These are phyloP conservation scores for Sylvilagus bachmani DNA, from an alignment of 2,113 vertebrate genomes.

Conservation along the genomic window DNA sequence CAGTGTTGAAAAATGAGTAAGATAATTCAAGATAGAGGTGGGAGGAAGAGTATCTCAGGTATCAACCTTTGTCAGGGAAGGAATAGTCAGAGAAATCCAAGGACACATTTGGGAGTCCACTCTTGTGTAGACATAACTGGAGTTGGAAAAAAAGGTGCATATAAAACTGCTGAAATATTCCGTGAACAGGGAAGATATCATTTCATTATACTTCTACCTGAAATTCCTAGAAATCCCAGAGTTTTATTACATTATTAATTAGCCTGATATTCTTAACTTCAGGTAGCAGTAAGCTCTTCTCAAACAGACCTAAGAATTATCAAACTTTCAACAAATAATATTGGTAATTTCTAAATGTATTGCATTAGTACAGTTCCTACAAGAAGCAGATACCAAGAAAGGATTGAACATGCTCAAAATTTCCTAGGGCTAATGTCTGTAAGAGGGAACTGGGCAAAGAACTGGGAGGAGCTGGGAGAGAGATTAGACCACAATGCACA, in stretches of 20 bases:
- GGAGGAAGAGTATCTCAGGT: not conserved
- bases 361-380: not conserved
- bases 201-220: not conserved
- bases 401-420: not conserved
- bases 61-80: not conserved
- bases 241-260: not conserved
- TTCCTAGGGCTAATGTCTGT: not conserved
- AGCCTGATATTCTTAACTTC: not conserved
- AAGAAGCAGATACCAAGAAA: not conserved
- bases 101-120: not conserved
- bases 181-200: not conserved
- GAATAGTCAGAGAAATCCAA: not conserved
- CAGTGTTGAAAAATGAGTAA: not conserved
- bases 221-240: not conserved
- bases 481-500: not conserved
- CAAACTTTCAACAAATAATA: not conserved
- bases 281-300: not conserved
- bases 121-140: not conserved
- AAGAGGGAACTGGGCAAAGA: not conserved
- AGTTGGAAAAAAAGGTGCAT: not conserved
- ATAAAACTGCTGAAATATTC: not conserved
- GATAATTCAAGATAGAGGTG: not conserved
- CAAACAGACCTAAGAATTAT: not conserved
- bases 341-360: not conserved
- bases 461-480: not conserved